Evolutionary conservation across 2,797 vertebrate genomes (phyloP), one percentile per base, ranked within the genome.

Genomic region (Leptoclinus maculatus): DNA sequence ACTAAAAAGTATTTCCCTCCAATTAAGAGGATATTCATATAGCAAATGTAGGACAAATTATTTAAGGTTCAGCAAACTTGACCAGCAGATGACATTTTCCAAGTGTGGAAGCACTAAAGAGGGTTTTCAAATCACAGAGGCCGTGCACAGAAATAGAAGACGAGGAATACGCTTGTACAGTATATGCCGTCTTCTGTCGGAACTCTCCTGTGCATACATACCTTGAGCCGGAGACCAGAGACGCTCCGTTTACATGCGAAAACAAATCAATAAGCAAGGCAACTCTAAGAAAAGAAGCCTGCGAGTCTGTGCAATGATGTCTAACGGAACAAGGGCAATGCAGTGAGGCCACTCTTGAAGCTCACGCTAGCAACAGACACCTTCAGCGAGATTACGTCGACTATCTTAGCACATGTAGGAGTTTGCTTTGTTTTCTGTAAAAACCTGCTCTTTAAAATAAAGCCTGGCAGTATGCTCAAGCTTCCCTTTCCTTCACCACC

Each of bases 191-290:
- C 78, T 74, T 25, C 72, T n/a, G 80, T 12, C 1, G 3, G 76
- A 86, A 85, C 27, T 87, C 92, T 90, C 88, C 71, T 36, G 93
- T 85, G 91, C 82, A 90, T 82, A 86, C 76, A 81, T 45, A 88
- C 84, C 85, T 86, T 64, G 62, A 86, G 89, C 80, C 38, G 41
- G 57, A 89, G 82, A 85, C 71, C 13, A 41, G 41, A 72, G 85
- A 88, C 79, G 79, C 76, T 86, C 82, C 86, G 87, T 91, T 90
- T 92, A 90, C 88, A 86, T 85, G 80, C 38, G 36, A 83, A 83
- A 54, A 63, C 12, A 51, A 86, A 91, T 93, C 92, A 78, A 94
- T 92, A 91, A 53, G 67, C 47, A 45, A 88, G 71, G 73, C 87
- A 81, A 81, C 79, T 82, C 88, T 67, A 86, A 89, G 87, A 90